Evolutionary conservation across 2,113 vertebrate genomes (phyloP), one percentile per base, ranked within the genome.

Genomic region (Oncorhynchus gorbuscha): DNA sequence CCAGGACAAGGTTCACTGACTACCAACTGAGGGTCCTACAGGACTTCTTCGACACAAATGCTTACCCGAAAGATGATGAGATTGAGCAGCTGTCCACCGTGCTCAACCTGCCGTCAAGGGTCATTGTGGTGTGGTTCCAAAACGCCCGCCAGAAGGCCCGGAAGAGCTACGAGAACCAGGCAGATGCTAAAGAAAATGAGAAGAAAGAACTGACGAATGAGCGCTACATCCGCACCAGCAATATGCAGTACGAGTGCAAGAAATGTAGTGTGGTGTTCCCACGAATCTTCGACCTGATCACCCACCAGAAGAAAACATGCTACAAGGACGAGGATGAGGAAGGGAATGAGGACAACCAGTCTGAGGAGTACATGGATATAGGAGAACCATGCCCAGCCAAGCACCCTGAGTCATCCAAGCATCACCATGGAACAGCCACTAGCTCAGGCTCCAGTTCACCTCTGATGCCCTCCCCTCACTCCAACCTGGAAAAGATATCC

Each of bases 71-170:
- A 83, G 98, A 99, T 89, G 98, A 99, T 85, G 98, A 99, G 93
- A 99, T 99, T 0, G 98, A 99, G 75, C 98, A 99, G 73, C 96
- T 99, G 22, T 99, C 98, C 59, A 99, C 97, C 12, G 97, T 99
- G 20, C 97, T 99, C 81, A 99, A 97, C 79, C 90, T 99, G 5
- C 96, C 97, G 32, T 95, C 97, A 49, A 93, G 98, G 55, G 98
- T 99, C 66, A 99, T 99, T 84, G 98, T 99, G 0, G 98, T 99
- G 1, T 99, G 98, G 98, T 99, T 99, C 89, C 98, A 99, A 92
- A 99, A 99, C 76, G 97, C 98, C 45, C 94, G 98, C 1, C 98
- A 99, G 83, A 99, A 99, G 89, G 98, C 98, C n/a, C 94, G 98
- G 14, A 99, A 99, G 87, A 98, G 85, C 85, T 99, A 99, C 0